Base-by-base conservation (phyloP, 2,888 invertebrate genomes). In the Hipparchia semele region DNA sequence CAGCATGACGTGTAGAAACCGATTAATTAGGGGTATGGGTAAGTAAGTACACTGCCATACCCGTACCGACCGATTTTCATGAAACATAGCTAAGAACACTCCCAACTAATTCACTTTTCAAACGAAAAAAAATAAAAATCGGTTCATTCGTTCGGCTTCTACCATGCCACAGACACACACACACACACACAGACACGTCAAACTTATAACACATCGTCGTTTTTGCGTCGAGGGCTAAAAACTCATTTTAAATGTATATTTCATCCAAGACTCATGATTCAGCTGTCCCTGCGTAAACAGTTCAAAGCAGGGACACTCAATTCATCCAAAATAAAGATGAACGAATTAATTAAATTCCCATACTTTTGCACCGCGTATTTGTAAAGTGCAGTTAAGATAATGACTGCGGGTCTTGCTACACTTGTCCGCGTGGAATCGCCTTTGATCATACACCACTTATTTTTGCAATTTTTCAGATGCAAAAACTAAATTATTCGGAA, bases 301-400 rank as follows among this genome's bases (percentile, higher is more conserved):
- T 68, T 73, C 73, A 73, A 71, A 68, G 70, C 54, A 58, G 56
- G 62, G n/a, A 64, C 45, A 68, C 62, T 68, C 60, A 70, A 61
- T 69, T 67, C 61, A 69, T 46, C 61, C 60, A 66, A 61, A 71
- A 72, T 53, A 71, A 58, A 66, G 58, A 73, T 73, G 69, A 69
- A 59, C 62, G 69, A 74, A 71, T 69, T 76, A 76, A 74, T 76
- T 76, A 73, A 73, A 74, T 71, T 70, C 64, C 53, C 73, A 76
- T 71, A 74, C 73, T 71, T 73, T 76, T 72, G 68, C 71, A 71
- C 65, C 58, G 71, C 71, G 61, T 69, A 73, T 71, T 72, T 75
- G 74, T 60, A 51, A 70, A 78, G 73, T 75, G 72, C 72, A 78
- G 73, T 73, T 71, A 72, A 83, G 81, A 87, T 86, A 89, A 88